Conservation (phyloP, 37 sponge, comb jelly and placozoan species). For the Ephydatia muelleri region DNA sequence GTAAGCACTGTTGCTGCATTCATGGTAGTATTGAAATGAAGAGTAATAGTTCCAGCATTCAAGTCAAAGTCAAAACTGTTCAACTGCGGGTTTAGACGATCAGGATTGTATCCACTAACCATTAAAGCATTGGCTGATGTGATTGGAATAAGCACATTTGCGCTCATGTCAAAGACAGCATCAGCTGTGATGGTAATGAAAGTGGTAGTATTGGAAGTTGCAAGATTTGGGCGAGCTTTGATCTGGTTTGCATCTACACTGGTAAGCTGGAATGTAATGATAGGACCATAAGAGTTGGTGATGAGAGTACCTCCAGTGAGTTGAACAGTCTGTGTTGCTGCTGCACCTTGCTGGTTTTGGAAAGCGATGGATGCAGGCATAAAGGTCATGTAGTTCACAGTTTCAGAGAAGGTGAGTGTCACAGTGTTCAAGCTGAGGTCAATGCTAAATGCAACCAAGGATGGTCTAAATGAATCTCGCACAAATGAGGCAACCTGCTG, state of each 20-base stretch:
- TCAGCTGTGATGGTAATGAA: constrained; percentile 82
- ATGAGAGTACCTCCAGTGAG: constrained; percentile 57
- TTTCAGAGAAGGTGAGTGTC: constrained; percentile 80
- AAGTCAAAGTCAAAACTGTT: constrained; percentile 66
- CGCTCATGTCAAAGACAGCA: constrained; percentile 82
- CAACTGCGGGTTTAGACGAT: constrained; percentile 56
- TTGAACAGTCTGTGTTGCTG: constrained; percentile 27
- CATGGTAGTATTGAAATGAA: constrained; percentile 87
- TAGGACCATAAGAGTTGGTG: constrained; percentile 27
- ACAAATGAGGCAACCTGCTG: constrained; percentile 54
- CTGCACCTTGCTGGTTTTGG: constrained; percentile 29
- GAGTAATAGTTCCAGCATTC: constrained; percentile 55
- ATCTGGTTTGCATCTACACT: constrained; percentile 58
- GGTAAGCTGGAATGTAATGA: constrained; percentile 49
- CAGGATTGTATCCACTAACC: constrained; percentile 57
- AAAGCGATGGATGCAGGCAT: constrained; percentile 58
- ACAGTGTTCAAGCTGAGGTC: constrained; percentile 55
- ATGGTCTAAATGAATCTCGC: constrained; percentile 75
- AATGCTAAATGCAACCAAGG: constrained; percentile 34
- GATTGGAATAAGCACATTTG: constrained; percentile 70
- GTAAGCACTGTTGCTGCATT: constrained; percentile 61
- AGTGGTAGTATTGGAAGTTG: constrained; percentile 46
- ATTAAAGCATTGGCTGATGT: constrained; percentile 55
- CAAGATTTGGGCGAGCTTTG: constrained; percentile 38
- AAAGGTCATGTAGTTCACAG: constrained; percentile 70